phyloP scores from a whole-genome alignment of 1,140 invertebrate genomes.

The Cherax quadricarinatus region DNA sequence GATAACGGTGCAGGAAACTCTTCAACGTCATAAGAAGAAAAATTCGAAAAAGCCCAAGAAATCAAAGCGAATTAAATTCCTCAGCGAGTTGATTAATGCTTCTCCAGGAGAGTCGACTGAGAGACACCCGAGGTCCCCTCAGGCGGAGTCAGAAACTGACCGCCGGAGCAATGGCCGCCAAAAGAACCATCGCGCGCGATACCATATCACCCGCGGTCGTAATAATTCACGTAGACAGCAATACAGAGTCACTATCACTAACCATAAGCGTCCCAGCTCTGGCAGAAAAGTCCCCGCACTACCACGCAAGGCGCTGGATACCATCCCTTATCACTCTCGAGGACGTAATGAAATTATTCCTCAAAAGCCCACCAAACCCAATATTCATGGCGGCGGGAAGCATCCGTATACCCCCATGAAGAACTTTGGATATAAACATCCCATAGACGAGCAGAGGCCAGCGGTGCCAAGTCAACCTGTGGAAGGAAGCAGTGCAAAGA shows the following conservation, averaged over 20 bases:
- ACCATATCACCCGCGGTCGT: not conserved
- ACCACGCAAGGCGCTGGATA: not conserved
- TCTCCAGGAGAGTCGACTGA: not conserved
- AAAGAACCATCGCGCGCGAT: not conserved
- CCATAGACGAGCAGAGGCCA: not conserved
- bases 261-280: not conserved
- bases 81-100: not conserved
- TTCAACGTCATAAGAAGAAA: not conserved
- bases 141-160: not conserved
- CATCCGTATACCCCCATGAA: not conserved
- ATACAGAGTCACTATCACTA: not conserved
- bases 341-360: constrained; percentile 40
- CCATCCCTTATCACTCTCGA: not conserved
- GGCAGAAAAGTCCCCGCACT: too few relatives aligned
- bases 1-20: not conserved
- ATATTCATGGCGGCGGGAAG: not conserved
- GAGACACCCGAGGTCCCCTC: constrained; percentile 11
- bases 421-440: constrained; percentile 16
- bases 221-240: not conserved
- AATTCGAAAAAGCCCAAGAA: not conserved
- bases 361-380: constrained; percentile 23
- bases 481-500: not conserved
- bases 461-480: not conserved
- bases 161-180: not conserved
- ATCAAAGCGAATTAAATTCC: not conserved